These are phyloP conservation scores for Gonioctena quinquepunctata DNA, from an alignment of 1,140 invertebrate genomes.

Conservation along the genomic window DNA sequence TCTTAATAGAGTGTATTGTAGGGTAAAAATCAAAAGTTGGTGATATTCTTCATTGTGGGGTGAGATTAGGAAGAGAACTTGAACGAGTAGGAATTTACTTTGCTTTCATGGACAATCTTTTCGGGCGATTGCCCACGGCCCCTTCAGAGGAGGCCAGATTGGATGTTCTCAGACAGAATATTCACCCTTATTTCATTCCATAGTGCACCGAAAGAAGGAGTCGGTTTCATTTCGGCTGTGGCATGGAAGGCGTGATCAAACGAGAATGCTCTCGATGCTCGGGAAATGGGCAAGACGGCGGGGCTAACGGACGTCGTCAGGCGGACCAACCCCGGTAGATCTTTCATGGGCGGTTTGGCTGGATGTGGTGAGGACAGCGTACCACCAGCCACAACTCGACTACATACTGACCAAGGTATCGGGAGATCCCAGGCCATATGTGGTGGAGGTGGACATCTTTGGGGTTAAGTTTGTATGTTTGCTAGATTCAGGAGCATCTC, in stretches of 20 bases:
- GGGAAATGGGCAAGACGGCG: background rate
- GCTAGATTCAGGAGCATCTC: constrained; percentile 4
- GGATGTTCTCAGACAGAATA: background rate
- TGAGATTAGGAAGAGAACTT: background rate
- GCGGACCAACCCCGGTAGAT: background rate
- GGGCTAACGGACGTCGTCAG: background rate
- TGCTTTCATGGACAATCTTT: background rate
- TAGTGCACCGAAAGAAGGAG: background rate
- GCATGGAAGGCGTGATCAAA: background rate
- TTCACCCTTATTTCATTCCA: constrained; percentile 15
- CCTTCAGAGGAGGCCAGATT: background rate
- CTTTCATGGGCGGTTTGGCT: background rate
- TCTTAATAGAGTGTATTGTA: too few relatives aligned
- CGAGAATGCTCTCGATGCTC: background rate
- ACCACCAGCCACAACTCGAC: background rate
- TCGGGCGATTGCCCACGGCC: background rate
- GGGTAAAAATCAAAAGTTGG: too few relatives aligned
- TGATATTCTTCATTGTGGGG: too few relatives aligned
- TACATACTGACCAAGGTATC: background rate
- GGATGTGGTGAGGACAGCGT: background rate
- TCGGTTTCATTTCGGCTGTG: background rate
- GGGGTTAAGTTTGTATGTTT: background rate
- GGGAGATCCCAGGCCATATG: constrained; percentile 1
- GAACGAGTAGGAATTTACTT: background rate
- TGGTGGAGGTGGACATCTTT: background rate